These are phyloP conservation scores for Caenorhabditis auriculariae DNA, from an alignment of 2,888 invertebrate genomes.

Conservation along the genomic window DNA sequence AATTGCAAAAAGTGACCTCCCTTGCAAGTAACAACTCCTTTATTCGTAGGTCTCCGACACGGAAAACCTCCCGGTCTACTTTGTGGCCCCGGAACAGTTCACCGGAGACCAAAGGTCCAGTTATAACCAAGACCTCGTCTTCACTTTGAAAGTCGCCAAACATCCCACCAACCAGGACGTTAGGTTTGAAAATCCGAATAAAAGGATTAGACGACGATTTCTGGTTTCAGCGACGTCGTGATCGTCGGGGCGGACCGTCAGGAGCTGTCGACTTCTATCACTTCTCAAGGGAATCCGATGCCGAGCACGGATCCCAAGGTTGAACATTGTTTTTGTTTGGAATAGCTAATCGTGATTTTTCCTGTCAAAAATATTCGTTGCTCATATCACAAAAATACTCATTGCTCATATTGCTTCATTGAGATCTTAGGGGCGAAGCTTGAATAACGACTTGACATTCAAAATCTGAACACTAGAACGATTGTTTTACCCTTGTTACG, in stretches of 20 bases:
- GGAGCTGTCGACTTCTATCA: constrained; percentile 83
- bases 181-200: constrained; percentile 61
- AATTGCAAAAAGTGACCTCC: too few species aligned
- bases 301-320: constrained; percentile 69
- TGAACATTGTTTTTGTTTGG: too few species aligned
- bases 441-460: too few species aligned
- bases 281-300: constrained; percentile 83
- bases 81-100: constrained; percentile 74
- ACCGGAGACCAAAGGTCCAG: constrained; percentile 82
- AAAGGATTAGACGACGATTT: background rate
- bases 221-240: constrained; percentile 83
- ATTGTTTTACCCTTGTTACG: too few species aligned
- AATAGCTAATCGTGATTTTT: too few species aligned
- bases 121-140: constrained; percentile 88
- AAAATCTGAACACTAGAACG: too few species aligned
- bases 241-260: constrained; percentile 81
- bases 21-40: too few species aligned
- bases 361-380: too few species aligned
- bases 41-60: constrained; percentile 34
- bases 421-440: too few species aligned
- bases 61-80: constrained; percentile 34
- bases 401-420: too few species aligned
- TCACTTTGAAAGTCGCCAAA: constrained; percentile 82
- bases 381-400: too few species aligned
- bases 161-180: constrained; percentile 66